Percentiles rank a stretch among this genome's conserved stretches.
Conservation (phyloP, 1,140 invertebrate species). For the Rhysida immarginata region DNA sequence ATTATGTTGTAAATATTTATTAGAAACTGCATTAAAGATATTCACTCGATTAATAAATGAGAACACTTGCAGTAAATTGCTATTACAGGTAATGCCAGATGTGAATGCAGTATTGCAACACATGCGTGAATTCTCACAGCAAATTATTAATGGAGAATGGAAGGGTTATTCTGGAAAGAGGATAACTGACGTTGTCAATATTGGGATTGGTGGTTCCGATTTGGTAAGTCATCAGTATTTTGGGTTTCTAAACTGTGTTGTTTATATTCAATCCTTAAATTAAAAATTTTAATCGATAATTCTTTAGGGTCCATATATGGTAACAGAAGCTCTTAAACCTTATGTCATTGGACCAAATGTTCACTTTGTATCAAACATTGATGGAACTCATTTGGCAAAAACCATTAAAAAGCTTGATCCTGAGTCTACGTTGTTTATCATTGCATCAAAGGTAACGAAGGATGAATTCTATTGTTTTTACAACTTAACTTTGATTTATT, state of each 20-base stretch:
- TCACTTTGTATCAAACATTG: constrained; percentile 98
- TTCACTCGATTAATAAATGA: background rate
- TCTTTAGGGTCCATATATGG: constrained; percentile 84
- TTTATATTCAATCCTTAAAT: constrained; percentile 9
- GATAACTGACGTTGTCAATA: constrained; percentile 97
- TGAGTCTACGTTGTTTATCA: constrained; percentile 92
- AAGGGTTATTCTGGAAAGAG: constrained; percentile 81
- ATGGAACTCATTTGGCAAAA: constrained; percentile 95
- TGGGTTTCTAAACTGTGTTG: no score
- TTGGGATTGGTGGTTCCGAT: constrained; percentile 99
- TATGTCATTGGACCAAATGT: constrained; percentile 75
- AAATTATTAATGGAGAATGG: constrained; percentile 56
- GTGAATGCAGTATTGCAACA: constrained; percentile 82
- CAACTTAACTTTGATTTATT: no score
- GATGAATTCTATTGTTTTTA: no score
- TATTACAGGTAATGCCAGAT: constrained; percentile 58
- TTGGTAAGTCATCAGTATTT: constrained; percentile 39
- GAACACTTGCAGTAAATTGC: background rate
- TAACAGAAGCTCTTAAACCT: constrained; percentile 90
- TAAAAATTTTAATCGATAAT: background rate
- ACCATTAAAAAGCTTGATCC: constrained; percentile 78
- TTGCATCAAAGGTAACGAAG: constrained; percentile 85
- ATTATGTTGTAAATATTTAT: no score
- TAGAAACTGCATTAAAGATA: no score
- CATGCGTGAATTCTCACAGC: constrained; percentile 82